Evolutionary conservation across 35 echinoderm and acorn worm genomes (phyloP), one percentile per base, ranked within the genome.

Genomic region (Amphiura filiformis): DNA sequence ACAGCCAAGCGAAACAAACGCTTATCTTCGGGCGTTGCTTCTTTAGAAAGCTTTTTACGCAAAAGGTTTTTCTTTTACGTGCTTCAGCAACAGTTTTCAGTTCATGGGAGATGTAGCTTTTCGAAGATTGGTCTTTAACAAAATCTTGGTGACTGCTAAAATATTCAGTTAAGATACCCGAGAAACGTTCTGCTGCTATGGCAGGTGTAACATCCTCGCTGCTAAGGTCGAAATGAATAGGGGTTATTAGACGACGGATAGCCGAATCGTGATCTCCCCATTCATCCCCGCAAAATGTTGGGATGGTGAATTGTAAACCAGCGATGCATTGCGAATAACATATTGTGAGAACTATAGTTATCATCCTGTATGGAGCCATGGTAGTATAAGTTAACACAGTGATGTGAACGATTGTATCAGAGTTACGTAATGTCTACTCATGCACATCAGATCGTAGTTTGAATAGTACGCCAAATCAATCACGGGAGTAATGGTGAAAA

Each of bases 91-190:
- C 7, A 20, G 44, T 52, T 52, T 52, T 52, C 20, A 20, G 44
- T 52, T 52, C 7, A 52, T 52, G 44, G 7, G 44, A 52, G 20
- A 52, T 52, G 20, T 52, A 52, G 44, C 20, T 52, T 52, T 52
- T 52, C 20, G 44, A 52, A 52, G 7, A 52, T 52, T 52, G 44
- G 7, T 52, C 44, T 52, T 52, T 52, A 52, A 82, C 38, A 47
- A 82, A 82, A 22, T 82, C 81, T 31, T 39, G 36, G 37, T 82
- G 81, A 82, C 26, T 40, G 28, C 39, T 82, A 13, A 82, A 82
- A 40, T 82, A 82, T 13, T 77, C 75, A 9, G 39, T 82, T 40
- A 82, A 40, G 28, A 40, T 82, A 39, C 31, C 41, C 28, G 81
- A 39, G 35, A 82, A 40, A 30, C n/a, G 13, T 5, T 44, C 40